Conservation (phyloP, 2,113 vertebrate genomes). For the Gasterosteus aculeatus region DNA sequence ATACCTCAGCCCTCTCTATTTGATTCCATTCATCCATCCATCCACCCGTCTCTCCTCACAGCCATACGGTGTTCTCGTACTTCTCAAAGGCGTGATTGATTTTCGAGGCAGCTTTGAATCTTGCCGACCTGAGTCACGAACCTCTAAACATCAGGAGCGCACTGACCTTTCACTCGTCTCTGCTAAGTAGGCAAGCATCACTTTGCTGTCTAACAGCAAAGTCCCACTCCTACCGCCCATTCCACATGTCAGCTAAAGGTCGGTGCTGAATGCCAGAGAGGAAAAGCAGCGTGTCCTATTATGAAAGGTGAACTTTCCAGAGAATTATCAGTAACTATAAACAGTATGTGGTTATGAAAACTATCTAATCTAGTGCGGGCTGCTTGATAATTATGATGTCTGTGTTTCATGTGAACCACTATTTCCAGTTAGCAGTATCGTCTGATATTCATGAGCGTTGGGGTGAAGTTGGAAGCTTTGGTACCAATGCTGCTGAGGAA, state of each 20-base stretch:
- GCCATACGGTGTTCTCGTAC: constrained; percentile 29
- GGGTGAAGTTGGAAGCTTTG: constrained; percentile 3
- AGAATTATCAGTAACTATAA: constrained; percentile 22
- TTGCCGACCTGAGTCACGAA: constrained; percentile 51
- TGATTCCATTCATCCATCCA: constrained; percentile 12
- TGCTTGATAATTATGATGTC: constrained; percentile 11
- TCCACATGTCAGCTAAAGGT: constrained; percentile 72
- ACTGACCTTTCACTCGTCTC: constrained; percentile 69
- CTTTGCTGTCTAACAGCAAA: constrained; percentile 49
- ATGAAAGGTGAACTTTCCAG: constrained; percentile 26
- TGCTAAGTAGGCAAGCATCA: constrained; percentile 69
- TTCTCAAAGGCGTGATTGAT: constrained; percentile 71
- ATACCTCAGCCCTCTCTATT: constrained; percentile 16
- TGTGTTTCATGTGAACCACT: constrained; percentile 9
- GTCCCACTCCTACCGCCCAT: constrained; percentile 50
- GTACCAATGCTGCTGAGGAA: not conserved
- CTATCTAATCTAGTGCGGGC: not conserved
- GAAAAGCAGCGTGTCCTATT: constrained; percentile 22
- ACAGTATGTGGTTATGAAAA: not conserved
- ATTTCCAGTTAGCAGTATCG: not conserved
- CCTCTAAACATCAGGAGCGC: constrained; percentile 43
- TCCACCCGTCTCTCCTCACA: constrained; percentile 13
- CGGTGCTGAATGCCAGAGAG: constrained; percentile 33
- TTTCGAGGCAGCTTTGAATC: constrained; percentile 62
- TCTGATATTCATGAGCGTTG: not conserved